Conservation (phyloP, 2,888 invertebrate genomes). For the Drosophila pseudotalamancana region DNA sequence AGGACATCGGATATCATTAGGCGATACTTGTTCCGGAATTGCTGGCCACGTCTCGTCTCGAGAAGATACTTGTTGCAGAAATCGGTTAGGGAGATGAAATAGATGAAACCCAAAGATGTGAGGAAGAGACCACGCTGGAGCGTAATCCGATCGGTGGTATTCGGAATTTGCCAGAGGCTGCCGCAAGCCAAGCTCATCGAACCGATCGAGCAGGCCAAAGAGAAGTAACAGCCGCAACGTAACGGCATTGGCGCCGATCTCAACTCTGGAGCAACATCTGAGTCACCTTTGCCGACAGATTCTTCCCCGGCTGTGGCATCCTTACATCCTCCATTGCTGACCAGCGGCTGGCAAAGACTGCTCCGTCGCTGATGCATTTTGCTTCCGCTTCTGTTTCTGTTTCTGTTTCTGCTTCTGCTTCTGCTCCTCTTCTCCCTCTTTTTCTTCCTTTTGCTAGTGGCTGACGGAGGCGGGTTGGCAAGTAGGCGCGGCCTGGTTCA, state of each 20-base stretch:
- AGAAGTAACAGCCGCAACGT: slow-evolving; percentile 80
- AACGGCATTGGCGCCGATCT: slow-evolving; percentile 10
- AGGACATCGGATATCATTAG: slow-evolving; percentile 88
- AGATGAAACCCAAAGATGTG: slow-evolving; percentile 88
- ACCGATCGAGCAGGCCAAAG: slow-evolving; percentile 84
- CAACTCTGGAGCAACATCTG: neutral
- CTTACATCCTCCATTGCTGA: slow-evolving; percentile 28
- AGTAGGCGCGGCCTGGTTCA: no score
- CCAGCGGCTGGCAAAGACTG: slow-evolving; percentile 37
- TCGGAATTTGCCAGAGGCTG: slow-evolving; percentile 83
- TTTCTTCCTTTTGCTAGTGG: neutral
- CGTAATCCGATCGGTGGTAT: slow-evolving; percentile 86
- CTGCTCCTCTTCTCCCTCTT: neutral
- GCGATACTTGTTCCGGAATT: slow-evolving; percentile 87
- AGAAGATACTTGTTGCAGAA: slow-evolving; percentile 87
- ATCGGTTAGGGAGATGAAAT: slow-evolving; percentile 89
- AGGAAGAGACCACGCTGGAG: slow-evolving; percentile 87
- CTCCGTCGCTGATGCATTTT: slow-evolving; percentile 40
- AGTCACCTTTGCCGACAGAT: no score
- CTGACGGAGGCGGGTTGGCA: no score
- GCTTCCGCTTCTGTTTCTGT: neutral
- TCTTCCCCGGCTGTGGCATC: slow-evolving; percentile 6
- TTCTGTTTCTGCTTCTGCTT: neutral
- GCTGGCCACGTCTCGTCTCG: slow-evolving; percentile 86
- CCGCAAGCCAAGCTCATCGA: slow-evolving; percentile 83